These are phyloP conservation scores for Distichodus sexfasciatus DNA, from an alignment of 2,797 vertebrate genomes.

Conservation along the genomic window DNA sequence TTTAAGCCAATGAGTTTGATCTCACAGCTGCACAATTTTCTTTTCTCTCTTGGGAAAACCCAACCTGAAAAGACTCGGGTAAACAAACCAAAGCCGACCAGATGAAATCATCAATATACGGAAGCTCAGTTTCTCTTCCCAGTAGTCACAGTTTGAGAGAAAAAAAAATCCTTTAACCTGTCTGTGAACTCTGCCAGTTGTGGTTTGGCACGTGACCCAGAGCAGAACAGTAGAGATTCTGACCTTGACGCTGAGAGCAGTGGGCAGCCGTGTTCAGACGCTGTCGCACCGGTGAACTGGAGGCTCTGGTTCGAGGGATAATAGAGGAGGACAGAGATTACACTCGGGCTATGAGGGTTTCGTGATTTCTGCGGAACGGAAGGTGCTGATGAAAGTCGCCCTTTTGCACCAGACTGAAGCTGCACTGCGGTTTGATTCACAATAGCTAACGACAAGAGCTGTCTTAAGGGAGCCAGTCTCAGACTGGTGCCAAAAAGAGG, in stretches of 20 bases:
- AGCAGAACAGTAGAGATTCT: slow-evolving; percentile 1
- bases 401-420: background rate
- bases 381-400: background rate
- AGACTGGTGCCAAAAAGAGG: slow-evolving; percentile 7
- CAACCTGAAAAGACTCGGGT: background rate
- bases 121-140: background rate
- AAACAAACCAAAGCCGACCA: background rate
- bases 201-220: background rate
- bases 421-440: slow-evolving; percentile 1
- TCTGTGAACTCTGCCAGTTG: slow-evolving; percentile 11
- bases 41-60: background rate
- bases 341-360: background rate
- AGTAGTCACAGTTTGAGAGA: slow-evolving; percentile 2
- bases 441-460: slow-evolving; percentile 8
- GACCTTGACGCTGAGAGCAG: slow-evolving; percentile 18
- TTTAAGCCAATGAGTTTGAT: slow-evolving; percentile 5
- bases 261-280: slow-evolving; percentile 19
- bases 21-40: background rate
- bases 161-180: background rate
- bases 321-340: slow-evolving; percentile 22
- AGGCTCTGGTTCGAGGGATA: background rate
- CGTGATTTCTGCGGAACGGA: background rate
- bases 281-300: slow-evolving; percentile 8
- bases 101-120: background rate
- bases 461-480: slow-evolving; percentile 4